Conservation (phyloP, 2,888 invertebrate species). For the Liodrosophila aerea region DNA sequence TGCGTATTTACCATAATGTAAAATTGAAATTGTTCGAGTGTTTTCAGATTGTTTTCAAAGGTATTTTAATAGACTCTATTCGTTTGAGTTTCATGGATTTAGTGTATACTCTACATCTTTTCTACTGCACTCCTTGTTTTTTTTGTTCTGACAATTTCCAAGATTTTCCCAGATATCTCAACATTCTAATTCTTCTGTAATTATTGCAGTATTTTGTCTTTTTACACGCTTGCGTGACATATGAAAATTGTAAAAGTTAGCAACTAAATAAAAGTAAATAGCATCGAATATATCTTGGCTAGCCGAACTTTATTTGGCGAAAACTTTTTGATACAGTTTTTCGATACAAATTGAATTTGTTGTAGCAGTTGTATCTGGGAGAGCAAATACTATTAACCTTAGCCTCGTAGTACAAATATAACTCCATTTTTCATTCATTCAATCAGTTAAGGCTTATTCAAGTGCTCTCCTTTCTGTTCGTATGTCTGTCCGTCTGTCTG, state of each 20-base stretch:
- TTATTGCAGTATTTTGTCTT: no score
- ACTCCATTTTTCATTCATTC: conserved; percentile 39
- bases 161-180: no score
- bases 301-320: conserved; percentile 2
- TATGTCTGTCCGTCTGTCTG: not conserved
- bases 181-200: no score
- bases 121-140: no score
- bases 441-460: conserved; percentile 29
- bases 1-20: no score
- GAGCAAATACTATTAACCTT: conserved; percentile 32
- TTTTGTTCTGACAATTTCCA: no score
- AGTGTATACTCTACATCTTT: no score
- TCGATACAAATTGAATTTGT: conserved; percentile 37
- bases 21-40: no score
- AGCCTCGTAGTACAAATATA: conserved; percentile 22
- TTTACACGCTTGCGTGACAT: not conserved
- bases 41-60: no score
- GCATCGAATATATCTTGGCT: not conserved
- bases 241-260: conserved; percentile 4
- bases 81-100: no score
- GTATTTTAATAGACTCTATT: no score
- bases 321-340: conserved; percentile 2
- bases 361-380: conserved; percentile 2
- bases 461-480: conserved; percentile 13
- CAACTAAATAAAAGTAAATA: conserved; percentile 5